Evolutionary conservation across 2,113 vertebrate species (phyloP), one percentile per base, ranked within the genome.

Genomic region (Neogobius melanostomus): DNA sequence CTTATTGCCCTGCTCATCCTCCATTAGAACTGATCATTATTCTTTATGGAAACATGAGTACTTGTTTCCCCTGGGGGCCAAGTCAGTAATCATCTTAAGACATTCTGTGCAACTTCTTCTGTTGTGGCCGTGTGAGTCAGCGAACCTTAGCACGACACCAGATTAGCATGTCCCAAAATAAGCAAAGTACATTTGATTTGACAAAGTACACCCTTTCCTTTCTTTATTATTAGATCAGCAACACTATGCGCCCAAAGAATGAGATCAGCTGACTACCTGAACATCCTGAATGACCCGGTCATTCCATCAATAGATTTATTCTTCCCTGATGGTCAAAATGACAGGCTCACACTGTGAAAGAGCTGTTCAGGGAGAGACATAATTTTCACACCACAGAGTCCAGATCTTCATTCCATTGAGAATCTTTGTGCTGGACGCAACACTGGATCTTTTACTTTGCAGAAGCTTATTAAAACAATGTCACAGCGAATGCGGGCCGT

Each of bases 161-260:
- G 12, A 48, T 48, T 62, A 54, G 15, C 71, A 49, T 54, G 5
- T 3, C 6, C 43, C 21, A 6, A 51, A 16, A 11, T 7, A 16
- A 53, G 17, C n/a, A 65, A 50, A 28, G 62, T 6, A 48, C 14
- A 11, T 8, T 49, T 64, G 47, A 74, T 81, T 50, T 65, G 7
- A 17, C 11, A 71, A 68, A 48, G 44, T 7, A 15, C 6, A 63
- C 17, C 53, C 9, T n/a, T 56, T 50, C 6, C 7, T 6, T 36
- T 36, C 28, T 36, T 21, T 21, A 21, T 21, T 21, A 21, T 21
- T 3, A 5, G 28, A 2, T 36, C 28, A 36, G 3, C 28, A 36
- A 36, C 28, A 36, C 28, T 36, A 36, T 36, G 28, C 4, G 28
- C 28, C 28, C 4, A 36, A 36, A 36, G 28, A 36, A 36, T 36